Evolutionary conservation across 2,113 vertebrate species (phyloP).

Genomic region (Brachyistius frenatus): DNA sequence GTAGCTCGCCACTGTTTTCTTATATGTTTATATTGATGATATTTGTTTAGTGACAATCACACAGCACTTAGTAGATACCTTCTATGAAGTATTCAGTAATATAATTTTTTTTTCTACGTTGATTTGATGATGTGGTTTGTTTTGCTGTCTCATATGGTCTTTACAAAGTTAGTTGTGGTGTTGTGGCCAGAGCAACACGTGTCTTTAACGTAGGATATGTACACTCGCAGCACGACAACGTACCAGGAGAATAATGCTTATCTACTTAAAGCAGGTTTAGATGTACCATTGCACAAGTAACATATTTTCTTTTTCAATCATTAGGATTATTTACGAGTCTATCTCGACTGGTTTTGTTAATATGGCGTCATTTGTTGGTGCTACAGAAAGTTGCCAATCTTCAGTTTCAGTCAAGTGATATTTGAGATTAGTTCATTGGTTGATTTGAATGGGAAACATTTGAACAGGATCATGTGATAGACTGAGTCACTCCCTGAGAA

Average conservation of each 20-base stretch:
- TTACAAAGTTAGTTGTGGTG: not conserved
- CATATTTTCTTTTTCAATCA: not conserved
- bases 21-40: slow-evolving; percentile 10
- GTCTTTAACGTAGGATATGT: slow-evolving; percentile 9
- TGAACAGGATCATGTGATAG: slow-evolving; percentile 7
- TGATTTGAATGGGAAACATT: not conserved
- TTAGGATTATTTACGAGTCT: not conserved
- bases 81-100: slow-evolving; percentile 21
- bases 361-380: not conserved
- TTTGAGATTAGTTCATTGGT: no score
- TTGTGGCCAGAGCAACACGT: not conserved
- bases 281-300: not conserved
- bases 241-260: not conserved
- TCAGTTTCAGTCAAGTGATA: not conserved
- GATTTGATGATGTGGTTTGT: slow-evolving; percentile 22
- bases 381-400: not conserved
- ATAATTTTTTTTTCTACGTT: slow-evolving; percentile 6
- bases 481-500: slow-evolving; percentile 10
- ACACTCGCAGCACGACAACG: slow-evolving; percentile 5
- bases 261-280: not conserved
- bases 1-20: slow-evolving; percentile 46
- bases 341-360: not conserved
- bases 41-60: slow-evolving; percentile 21
- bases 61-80: slow-evolving; percentile 32
- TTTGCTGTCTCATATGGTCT: slow-evolving; percentile 1